These are phyloP conservation scores for Colletes gigas DNA, from an alignment of 1,140 invertebrate species.

Conservation along the genomic window DNA sequence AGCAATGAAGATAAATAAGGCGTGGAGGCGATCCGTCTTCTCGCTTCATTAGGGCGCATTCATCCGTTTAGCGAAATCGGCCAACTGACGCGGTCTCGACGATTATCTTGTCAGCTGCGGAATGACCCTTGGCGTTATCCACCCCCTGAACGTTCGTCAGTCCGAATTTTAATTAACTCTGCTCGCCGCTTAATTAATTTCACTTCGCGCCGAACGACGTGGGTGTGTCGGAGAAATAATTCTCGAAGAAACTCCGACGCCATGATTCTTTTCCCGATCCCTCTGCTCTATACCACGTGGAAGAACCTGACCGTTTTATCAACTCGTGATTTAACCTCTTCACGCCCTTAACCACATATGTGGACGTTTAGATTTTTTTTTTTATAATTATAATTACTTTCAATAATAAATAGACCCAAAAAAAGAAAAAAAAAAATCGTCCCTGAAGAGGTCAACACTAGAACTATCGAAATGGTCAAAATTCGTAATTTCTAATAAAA, in stretches of 20 bases:
- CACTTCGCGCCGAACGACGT: not conserved
- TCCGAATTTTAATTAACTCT: slow-evolving; percentile 54
- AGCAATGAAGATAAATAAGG: slow-evolving; percentile 52
- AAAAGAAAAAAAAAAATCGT: too few species aligned
- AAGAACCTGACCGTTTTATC: too few species aligned
- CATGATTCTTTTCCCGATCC: not conserved
- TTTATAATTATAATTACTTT: too few species aligned
- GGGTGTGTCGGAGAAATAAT: not conserved
- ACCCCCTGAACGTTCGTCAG: slow-evolving; percentile 41
- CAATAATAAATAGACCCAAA: too few species aligned
- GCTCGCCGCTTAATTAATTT: slow-evolving; percentile 40
- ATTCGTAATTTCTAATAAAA: too few species aligned
- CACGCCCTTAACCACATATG: too few species aligned
- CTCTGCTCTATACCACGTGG: too few species aligned
- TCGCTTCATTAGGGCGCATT: slow-evolving; percentile 52
- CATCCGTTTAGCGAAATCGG: slow-evolving; percentile 58
- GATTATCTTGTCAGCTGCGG: slow-evolving; percentile 48
- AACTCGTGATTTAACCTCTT: too few species aligned
- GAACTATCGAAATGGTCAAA: too few species aligned
- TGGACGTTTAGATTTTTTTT: too few species aligned
- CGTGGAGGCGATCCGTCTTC: slow-evolving; percentile 52
- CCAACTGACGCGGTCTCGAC: slow-evolving; percentile 52
- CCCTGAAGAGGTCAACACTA: too few species aligned
- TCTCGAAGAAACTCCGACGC: not conserved
- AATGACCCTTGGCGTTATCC: slow-evolving; percentile 30